These are phyloP conservation scores for Ornithoptera alexandrae DNA, from an alignment of 2,888 invertebrate species.

Conservation along the genomic window DNA sequence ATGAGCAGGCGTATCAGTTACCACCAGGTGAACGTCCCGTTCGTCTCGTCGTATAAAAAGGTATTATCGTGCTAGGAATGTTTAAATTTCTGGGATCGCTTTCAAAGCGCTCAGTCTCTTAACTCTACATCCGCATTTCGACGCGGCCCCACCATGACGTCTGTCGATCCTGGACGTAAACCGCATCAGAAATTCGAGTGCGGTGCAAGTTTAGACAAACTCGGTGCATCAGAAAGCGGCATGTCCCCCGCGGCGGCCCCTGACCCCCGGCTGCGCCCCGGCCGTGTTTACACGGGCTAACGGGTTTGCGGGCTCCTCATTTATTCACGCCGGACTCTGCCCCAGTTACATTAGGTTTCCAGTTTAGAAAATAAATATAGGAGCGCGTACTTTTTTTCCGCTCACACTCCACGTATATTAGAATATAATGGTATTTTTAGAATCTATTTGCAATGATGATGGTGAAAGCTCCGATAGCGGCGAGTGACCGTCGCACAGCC, in stretches of 20 bases:
- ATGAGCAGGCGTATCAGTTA: no score
- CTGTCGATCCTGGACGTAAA: constrained; percentile 2
- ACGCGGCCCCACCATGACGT: not conserved
- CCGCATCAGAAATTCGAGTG: constrained; percentile 15
- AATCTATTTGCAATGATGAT: no score
- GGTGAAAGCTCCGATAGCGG: no score
- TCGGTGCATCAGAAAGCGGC: constrained; percentile 17
- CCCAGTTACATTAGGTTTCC: constrained; percentile 45
- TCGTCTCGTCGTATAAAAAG: no score
- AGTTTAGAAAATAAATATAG: constrained; percentile 18
- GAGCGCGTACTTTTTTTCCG: not conserved
- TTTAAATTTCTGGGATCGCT: not conserved
- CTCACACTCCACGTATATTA: not conserved
- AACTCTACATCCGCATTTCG: not conserved
- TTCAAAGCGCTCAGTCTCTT: not conserved
- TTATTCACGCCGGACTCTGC: constrained; percentile 54
- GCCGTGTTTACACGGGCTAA: constrained; percentile 46
- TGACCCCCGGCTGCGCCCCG: constrained; percentile 7
- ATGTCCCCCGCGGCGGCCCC: constrained; percentile 45
- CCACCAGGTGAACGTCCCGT: no score
- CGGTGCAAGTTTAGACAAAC: constrained; percentile 10
- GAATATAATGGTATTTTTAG: constrained; percentile 4
- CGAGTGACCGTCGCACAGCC: no score
- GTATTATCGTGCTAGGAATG: no score
- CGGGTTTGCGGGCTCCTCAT: constrained; percentile 57